Percentiles rank a stretch among this genome's conserved stretches.
These are phyloP conservation scores for Melierax canorus DNA, from an alignment of 2,113 vertebrate genomes.

Conservation along the genomic window DNA sequence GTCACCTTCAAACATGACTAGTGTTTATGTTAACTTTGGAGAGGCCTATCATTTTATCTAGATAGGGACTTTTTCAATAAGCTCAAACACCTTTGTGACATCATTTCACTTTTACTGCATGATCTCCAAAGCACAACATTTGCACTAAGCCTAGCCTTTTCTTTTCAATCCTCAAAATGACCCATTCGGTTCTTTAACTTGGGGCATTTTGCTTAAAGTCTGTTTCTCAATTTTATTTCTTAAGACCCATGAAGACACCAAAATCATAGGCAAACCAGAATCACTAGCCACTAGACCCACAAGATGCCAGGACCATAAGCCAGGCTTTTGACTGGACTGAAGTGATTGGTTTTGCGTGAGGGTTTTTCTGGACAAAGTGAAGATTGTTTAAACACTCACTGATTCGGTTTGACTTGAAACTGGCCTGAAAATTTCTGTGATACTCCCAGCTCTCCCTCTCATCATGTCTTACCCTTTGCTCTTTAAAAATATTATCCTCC, in stretches of 20 bases:
- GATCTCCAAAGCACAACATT: background rate
- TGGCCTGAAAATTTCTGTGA: background rate
- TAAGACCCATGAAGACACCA: background rate
- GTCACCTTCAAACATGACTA: background rate
- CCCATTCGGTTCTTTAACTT: background rate
- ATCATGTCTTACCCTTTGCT: background rate
- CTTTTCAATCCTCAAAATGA: background rate
- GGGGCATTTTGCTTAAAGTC: background rate
- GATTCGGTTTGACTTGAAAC: background rate
- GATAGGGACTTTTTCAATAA: background rate
- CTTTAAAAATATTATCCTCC: background rate
- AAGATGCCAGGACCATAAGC: background rate
- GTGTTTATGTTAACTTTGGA: background rate
- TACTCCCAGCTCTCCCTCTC: background rate
- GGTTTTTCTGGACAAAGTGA: background rate
- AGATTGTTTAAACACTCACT: background rate
- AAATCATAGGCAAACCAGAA: background rate
- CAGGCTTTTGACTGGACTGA: background rate
- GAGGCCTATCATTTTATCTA: background rate
- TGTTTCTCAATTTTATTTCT: background rate
- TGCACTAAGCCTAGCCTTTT: background rate
- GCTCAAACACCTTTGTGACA: background rate
- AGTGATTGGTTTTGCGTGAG: rapidly evolving
- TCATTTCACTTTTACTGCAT: background rate
- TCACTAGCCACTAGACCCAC: background rate